These are phyloP conservation scores for Autographa gamma DNA, from an alignment of 2,888 invertebrate genomes.

Conservation along the genomic window DNA sequence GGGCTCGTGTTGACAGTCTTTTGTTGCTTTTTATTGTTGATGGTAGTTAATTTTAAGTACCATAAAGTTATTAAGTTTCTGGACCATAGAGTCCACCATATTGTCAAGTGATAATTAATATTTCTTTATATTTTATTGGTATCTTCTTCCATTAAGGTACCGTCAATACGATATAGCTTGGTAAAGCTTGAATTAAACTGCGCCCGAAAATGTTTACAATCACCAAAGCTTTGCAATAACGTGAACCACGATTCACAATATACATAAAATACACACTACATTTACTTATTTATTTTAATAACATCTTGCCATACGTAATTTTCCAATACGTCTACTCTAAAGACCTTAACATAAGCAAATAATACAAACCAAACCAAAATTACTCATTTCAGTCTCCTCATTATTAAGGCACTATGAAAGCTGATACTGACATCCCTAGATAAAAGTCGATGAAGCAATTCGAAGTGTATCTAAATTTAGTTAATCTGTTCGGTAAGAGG, in stretches of 20 bases:
- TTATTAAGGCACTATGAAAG: background rate
- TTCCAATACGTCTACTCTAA: too few species aligned
- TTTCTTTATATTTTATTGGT: background rate
- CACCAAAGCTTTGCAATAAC: too few species aligned
- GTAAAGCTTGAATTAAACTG: too few species aligned
- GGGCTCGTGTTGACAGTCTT: conserved; percentile 7
- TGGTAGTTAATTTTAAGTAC: background rate
- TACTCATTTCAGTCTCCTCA: background rate
- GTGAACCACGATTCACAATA: too few species aligned
- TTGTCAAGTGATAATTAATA: background rate
- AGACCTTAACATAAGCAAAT: too few species aligned
- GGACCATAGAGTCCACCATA: background rate
- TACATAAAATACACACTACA: too few species aligned
- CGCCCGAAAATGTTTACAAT: too few species aligned
- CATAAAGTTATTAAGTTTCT: background rate
- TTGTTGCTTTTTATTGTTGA: conserved; percentile 28
- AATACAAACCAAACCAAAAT: background rate
- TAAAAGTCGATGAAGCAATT: conserved; percentile 32
- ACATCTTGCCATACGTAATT: too few species aligned
- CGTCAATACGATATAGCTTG: background rate
- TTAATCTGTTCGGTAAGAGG: conserved; percentile 28
- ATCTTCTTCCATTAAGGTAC: background rate
- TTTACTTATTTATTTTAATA: too few species aligned
- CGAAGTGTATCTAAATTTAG: conserved; percentile 30
- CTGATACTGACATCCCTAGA: background rate